A percentile compares a stretch with the other conserved stretches of the same genome.
These are phyloP conservation scores for Drosophila ironensis DNA, from an alignment of 1,140 invertebrate genomes.

Conservation along the genomic window DNA sequence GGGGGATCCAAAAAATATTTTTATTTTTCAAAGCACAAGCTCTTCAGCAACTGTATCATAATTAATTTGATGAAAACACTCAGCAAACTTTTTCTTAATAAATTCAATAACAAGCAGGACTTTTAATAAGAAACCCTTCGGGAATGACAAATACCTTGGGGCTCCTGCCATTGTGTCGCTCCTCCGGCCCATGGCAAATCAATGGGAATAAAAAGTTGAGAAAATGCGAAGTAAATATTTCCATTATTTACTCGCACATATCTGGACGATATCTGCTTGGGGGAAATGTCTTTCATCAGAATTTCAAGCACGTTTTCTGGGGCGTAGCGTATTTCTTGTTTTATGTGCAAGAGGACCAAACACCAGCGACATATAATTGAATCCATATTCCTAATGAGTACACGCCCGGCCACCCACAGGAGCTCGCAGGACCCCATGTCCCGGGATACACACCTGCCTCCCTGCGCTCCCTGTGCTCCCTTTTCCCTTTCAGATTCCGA, in stretches of 20 bases:
- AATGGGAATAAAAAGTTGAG: not conserved
- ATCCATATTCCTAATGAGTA: conserved; percentile 70
- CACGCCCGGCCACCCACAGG: conserved; percentile 27
- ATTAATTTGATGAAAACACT: too few species aligned
- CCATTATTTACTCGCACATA: conserved; percentile 33
- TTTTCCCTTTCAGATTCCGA: not conserved
- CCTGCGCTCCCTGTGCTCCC: not conserved
- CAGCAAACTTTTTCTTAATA: too few species aligned
- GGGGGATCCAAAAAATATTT: too few species aligned
- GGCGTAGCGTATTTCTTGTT: conserved; percentile 34
- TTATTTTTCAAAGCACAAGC: too few species aligned
- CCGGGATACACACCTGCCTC: conserved; percentile 1
- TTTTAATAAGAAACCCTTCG: too few species aligned
- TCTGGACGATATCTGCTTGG: conserved; percentile 1
- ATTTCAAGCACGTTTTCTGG: conserved; percentile 34
- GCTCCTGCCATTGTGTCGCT: too few species aligned
- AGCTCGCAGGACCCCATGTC: not conserved
- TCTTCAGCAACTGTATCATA: too few species aligned
- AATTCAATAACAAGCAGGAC: too few species aligned
- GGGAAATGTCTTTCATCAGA: conserved; percentile 2
- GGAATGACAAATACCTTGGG: too few species aligned
- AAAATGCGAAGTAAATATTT: conserved; percentile 29
- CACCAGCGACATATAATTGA: conserved; percentile 63
- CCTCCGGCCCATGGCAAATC: not conserved
- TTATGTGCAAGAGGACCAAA: conserved; percentile 36